phyloP scores from a whole-genome alignment of 1,140 invertebrate genomes.

The Rhizoglyphus robini region DNA sequence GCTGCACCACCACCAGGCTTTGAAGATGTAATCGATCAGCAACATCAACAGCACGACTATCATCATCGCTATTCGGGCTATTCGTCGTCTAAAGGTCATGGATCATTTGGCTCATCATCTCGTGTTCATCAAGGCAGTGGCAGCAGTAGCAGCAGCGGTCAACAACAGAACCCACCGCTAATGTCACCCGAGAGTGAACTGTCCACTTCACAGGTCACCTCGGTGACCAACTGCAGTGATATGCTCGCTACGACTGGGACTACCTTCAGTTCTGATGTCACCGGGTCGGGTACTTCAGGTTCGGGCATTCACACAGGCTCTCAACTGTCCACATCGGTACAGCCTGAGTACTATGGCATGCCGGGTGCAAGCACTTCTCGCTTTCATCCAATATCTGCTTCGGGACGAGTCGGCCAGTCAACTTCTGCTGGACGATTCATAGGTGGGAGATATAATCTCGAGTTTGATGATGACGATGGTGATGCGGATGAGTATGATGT shows the following conservation, averaged over 20 bases:
- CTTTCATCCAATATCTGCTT: background rate
- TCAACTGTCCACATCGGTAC: too few species aligned
- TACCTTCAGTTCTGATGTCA: background rate
- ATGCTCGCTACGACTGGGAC: background rate
- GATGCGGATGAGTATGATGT: background rate
- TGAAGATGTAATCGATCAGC: conserved; percentile 3
- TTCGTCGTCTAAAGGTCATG: background rate
- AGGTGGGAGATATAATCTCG: background rate
- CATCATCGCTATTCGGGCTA: background rate
- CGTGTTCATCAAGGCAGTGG: background rate
- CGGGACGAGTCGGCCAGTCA: too few species aligned
- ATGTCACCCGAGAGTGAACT: conserved; percentile 16
- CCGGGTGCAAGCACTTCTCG: background rate
- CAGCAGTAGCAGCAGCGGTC: background rate
- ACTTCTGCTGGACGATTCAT: too few species aligned
- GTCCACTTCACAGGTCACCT: background rate
- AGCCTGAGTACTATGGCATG: too few species aligned
- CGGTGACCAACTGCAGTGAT: conserved; percentile 1
- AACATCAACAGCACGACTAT: background rate
- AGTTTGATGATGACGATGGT: conserved; percentile 14
- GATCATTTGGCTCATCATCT: background rate
- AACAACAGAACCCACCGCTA: background rate
- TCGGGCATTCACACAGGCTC: too few species aligned
- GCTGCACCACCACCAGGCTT: conserved; percentile 16
- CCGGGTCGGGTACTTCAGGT: background rate